These are phyloP conservation scores for Xestobium rufovillosum DNA, from an alignment of 2,888 invertebrate species.

Conservation along the genomic window DNA sequence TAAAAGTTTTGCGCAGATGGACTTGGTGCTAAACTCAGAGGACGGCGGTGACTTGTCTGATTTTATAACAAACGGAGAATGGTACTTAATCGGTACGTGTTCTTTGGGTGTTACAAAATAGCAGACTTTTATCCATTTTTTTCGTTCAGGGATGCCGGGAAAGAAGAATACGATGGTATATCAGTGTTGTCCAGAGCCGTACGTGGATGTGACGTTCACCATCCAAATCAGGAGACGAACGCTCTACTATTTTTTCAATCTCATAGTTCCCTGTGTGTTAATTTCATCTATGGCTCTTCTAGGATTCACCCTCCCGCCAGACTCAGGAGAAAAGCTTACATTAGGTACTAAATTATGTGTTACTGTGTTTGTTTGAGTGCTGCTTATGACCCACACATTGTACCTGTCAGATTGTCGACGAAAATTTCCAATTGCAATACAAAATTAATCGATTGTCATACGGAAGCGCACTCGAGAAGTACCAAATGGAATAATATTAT, in stretches of 20 bases:
- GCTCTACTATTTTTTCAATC: constrained; percentile 98
- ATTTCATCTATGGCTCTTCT: constrained; percentile 98
- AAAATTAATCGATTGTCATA: too few species aligned
- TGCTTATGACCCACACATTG: too few species aligned
- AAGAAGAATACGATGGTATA: constrained; percentile 85
- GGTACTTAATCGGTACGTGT: constrained; percentile 93
- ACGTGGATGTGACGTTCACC: constrained; percentile 93
- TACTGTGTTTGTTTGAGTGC: constrained; percentile 14
- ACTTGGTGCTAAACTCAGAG: constrained; percentile 91
- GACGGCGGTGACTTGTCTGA: constrained; percentile 91
- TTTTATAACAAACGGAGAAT: constrained; percentile 99
- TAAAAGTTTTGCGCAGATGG: constrained; percentile 62
- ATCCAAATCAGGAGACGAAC: constrained; percentile 94
- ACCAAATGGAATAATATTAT: too few species aligned
- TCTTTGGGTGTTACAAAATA: too few species aligned
- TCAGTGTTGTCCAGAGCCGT: constrained; percentile 90
- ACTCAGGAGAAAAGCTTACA: constrained; percentile 93
- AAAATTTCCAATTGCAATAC: too few species aligned
- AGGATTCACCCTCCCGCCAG: constrained; percentile 96
- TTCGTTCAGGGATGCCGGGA: constrained; percentile 75
- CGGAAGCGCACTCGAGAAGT: too few species aligned
- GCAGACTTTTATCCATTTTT: background rate
- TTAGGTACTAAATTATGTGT: constrained; percentile 60
- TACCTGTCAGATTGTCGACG: too few species aligned
- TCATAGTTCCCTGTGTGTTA: constrained; percentile 97